A percentile compares a stretch with the other conserved stretches of the same genome.
phyloP scores from a whole-genome alignment of 2,888 invertebrate species.

The Drosophila neonasuta region DNA sequence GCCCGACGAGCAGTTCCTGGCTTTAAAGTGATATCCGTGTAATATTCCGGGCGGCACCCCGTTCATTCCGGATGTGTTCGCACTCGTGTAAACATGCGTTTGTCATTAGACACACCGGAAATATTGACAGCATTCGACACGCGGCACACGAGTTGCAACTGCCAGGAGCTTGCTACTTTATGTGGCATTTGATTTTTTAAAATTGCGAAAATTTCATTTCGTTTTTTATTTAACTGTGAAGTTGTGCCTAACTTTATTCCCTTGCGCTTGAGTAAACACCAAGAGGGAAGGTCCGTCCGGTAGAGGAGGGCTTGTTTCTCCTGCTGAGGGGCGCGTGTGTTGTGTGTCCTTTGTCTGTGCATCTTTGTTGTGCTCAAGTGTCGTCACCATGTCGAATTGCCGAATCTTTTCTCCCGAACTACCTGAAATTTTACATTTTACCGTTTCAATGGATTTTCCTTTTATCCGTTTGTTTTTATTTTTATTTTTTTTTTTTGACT shows the following conservation, averaged over 20 bases:
- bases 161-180: conserved; percentile 58
- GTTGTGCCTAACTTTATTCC: conserved; percentile 43
- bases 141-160: conserved; percentile 57
- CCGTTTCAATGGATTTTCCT: conserved; percentile 26
- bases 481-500: background rate
- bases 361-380: conserved; percentile 72
- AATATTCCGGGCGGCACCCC: conserved; percentile 62
- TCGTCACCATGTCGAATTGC: conserved; percentile 69
- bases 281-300: conserved; percentile 7
- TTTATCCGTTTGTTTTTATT: conserved; percentile 2
- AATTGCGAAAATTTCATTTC: conserved; percentile 55
- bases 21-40: conserved; percentile 65
- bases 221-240: conserved; percentile 30
- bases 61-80: conserved; percentile 71
- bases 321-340: conserved; percentile 70
- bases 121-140: conserved; percentile 74
- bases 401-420: conserved; percentile 50
- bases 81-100: conserved; percentile 78
- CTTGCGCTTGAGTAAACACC: conserved; percentile 69
- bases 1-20: conserved; percentile 41
- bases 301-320: conserved; percentile 40
- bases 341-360: conserved; percentile 70
- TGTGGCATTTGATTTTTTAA: conserved; percentile 75
- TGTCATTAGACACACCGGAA: conserved; percentile 78
- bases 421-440: conserved; percentile 64